phyloP scores from a whole-genome alignment of 2,113 vertebrate species.

The Crypturellus undulatus region DNA sequence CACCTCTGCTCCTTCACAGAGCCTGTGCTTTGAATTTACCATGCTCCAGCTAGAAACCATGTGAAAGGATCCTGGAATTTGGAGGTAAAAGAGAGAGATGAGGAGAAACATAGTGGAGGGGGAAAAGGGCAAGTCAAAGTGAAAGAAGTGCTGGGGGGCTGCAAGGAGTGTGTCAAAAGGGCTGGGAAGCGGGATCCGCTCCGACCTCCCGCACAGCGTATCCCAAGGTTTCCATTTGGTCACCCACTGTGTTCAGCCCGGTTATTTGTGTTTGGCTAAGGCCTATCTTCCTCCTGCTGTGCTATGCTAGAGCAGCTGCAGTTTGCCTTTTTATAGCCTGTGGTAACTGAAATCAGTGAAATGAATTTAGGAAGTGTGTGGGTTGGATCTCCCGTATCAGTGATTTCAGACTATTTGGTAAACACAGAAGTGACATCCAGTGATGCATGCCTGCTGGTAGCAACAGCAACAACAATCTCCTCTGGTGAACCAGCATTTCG shows the following conservation, averaged over 20 bases:
- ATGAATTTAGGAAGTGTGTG: constrained; percentile 61
- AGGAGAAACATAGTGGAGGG: neutral
- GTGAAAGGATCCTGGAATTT: neutral
- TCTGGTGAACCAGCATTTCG: neutral
- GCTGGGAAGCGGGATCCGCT: neutral
- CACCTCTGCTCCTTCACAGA: neutral
- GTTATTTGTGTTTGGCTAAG: constrained; percentile 20
- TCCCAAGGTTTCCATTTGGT: constrained; percentile 5
- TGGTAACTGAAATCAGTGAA: constrained; percentile 64
- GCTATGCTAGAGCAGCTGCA: constrained; percentile 58
- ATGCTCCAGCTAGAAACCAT: rapidly evolving
- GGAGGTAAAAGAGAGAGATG: neutral
- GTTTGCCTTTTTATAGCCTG: constrained; percentile 62
- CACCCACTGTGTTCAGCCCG: neutral
- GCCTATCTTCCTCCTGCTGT: constrained; percentile 35
- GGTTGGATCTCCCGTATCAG: constrained; percentile 53
- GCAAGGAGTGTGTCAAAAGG: neutral
- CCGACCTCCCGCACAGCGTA: neutral
- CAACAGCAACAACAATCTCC: neutral
- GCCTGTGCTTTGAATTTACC: rapidly evolving
- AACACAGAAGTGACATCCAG: constrained; percentile 53
- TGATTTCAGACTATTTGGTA: constrained; percentile 61
- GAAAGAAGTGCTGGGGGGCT: neutral
- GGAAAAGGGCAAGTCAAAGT: neutral
- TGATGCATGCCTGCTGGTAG: constrained; percentile 16